phyloP scores from a whole-genome alignment of 2,888 invertebrate genomes.

The Eremobia ochroleuca region DNA sequence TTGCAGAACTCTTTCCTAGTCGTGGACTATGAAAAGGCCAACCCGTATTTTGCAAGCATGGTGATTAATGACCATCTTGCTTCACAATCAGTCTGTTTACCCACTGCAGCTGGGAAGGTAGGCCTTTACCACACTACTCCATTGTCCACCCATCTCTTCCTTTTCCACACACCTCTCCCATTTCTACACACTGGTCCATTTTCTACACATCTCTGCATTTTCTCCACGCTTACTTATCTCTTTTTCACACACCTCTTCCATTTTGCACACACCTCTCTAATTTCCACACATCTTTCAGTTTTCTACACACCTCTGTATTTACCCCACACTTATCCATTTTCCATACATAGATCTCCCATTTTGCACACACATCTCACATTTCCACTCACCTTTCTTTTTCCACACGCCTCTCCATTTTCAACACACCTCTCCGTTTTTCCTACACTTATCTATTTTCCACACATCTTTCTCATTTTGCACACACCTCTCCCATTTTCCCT shows the following conservation, averaged over 20 bases:
- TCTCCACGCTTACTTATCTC: background rate
- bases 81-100: background rate
- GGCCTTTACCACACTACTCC: background rate
- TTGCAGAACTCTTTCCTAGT: background rate
- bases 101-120: background rate
- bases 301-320: background rate
- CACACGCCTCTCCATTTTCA: background rate
- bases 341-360: background rate
- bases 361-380: background rate
- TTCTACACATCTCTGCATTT: background rate
- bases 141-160: background rate
- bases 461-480: background rate
- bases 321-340: background rate
- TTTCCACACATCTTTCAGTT: no score
- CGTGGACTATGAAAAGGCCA: background rate
- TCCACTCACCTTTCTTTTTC: background rate
- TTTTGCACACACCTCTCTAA: no score
- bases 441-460: background rate
- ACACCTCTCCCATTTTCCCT: background rate
- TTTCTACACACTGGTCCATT: background rate
- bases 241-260: background rate
- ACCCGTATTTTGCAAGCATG: background rate
- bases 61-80: background rate
- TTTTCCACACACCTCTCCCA: no score
- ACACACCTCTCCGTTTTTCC: background rate